phyloP scores from a whole-genome alignment of 2,113 vertebrate genomes.

The Ceyx cyanopectus region DNA sequence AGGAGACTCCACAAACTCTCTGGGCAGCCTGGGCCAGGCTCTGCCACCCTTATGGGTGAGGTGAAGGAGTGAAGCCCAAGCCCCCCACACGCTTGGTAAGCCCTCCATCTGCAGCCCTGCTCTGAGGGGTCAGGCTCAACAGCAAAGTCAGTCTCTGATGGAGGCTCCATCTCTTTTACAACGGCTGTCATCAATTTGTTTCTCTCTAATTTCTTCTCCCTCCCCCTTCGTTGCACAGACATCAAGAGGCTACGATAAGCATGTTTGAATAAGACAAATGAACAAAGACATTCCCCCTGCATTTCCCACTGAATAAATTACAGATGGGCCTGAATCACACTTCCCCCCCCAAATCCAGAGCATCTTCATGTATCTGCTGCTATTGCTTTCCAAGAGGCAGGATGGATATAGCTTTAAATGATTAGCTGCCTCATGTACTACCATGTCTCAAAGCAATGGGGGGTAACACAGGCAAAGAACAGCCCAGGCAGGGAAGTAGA shows the following conservation, averaged over 20 bases:
- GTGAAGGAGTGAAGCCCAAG: neutral
- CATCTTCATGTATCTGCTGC: slow-evolving; percentile 27
- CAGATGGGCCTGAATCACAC: slow-evolving; percentile 23
- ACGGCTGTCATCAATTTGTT: slow-evolving; percentile 50
- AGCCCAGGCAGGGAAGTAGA: slow-evolving; percentile 41
- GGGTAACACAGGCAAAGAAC: slow-evolving; percentile 32
- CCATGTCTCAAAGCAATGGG: slow-evolving; percentile 47
- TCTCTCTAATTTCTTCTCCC: neutral
- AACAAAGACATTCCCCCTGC: slow-evolving; percentile 55
- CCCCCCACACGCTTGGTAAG: accelerated
- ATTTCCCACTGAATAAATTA: slow-evolving; percentile 49
- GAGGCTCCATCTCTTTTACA: neutral
- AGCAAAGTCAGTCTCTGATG: accelerated
- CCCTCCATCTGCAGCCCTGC: accelerated
- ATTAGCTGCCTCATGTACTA: slow-evolving; percentile 60
- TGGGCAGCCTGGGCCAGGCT: neutral
- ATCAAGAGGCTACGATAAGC: slow-evolving; percentile 18
- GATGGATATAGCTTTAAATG: slow-evolving; percentile 49
- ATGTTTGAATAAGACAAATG: slow-evolving; percentile 52
- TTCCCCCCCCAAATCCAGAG: neutral
- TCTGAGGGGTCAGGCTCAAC: neutral
- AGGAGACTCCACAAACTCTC: neutral
- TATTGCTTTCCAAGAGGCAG: slow-evolving; percentile 40
- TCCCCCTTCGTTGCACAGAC: neutral
- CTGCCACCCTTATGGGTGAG: too few species aligned